Evolutionary conservation across 2,888 invertebrate genomes (phyloP), one percentile per base, ranked within the genome.

Genomic region (Parnassius orleans): DNA sequence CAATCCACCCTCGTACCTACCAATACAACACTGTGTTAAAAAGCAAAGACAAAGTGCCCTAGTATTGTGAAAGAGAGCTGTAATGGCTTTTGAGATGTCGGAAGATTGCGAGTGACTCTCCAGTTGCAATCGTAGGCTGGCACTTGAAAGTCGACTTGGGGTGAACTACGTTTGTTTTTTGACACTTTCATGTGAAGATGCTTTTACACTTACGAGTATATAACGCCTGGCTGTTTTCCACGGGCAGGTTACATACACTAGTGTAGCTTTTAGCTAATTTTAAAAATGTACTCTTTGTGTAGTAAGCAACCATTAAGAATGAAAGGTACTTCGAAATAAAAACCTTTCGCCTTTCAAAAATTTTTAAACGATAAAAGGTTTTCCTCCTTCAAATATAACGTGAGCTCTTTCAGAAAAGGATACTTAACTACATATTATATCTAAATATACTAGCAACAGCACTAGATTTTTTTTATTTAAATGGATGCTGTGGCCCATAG

Each of bases 11-110:
- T n/a, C n/a, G n/a, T n/a, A 57, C n/a, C 33, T 55, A 2, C 43
- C 61, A 43, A 33, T 33, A 33, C 33, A 5, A 33, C 33, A 33
- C 5, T 33, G 33, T 5, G 33, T 50, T 48, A 15, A 7, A 43
- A 24, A 46, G 24, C 48, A 24, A 24, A 33, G 55, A 61, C 61
- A 66, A 70, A 70, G 72, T 71, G 73, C 67, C 70, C 67, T 69
- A 66, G 68, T 66, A 68, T 67, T 66, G 67, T 69, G 66, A 64
- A 47, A 70, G 62, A 70, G 68, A 72, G 71, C 64, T 61, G 64
- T 74, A 75, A 79, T 76, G 77, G 74, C 65, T 73, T 71, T 75
- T 66, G 66, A 73, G 70, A 65, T 62, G 66, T 58, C 57, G 59
- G 64, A 61, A 66, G 66, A 65, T 68, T 66, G 66, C 63, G 54